Base-by-base conservation (phyloP, 1,140 invertebrate species). In the Diorhabda elongata region DNA sequence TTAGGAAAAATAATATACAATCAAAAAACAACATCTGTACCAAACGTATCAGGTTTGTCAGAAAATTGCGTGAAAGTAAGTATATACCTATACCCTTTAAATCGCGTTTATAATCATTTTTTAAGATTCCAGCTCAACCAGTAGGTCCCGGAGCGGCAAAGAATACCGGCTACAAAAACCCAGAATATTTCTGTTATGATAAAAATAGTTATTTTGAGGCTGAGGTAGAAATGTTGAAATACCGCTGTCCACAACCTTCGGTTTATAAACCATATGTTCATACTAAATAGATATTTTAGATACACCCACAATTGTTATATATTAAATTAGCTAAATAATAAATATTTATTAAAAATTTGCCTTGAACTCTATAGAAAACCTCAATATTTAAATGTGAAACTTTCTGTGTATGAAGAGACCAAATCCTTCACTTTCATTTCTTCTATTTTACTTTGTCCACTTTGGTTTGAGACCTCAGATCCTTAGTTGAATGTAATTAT, bases 121-220 rank as follows among this genome's bases (percentile, higher is more conserved):
- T 64, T 56, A n/a, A 64, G 63, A 81, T 87, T 43, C 81, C 86
- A 43, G 79, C 79, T 2, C 75, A 80, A 70, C 85, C 88, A 3
- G 88, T 93, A 64, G 90, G 90, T 4, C 91, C 91, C 56, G 89
- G 88, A 57, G 91, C 92, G 45, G 84, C 87, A 2, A 91, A 93
- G 78, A 75, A 64, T 60, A 81, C 84, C 68, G 87, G 87, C 3
- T 96, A 96, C 77, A 94, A 94, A 83, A 92, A 93, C 75, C 91
- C 92, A 1, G 93, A 96, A 82, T 95, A 95, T 78, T 96, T 90
- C 76, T 88, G 86, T 71, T 95, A 95, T 75, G 87, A 93, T 75
- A 84, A 86, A 42, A 88, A 87, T 74, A 91, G 89, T 69, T 95
- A 90, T 76, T 91, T 88, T 73, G 92, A 96, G 81, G 89, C 93